Evolutionary conservation across 2,888 invertebrate species (phyloP).

Genomic region (Alcis repandata): DNA sequence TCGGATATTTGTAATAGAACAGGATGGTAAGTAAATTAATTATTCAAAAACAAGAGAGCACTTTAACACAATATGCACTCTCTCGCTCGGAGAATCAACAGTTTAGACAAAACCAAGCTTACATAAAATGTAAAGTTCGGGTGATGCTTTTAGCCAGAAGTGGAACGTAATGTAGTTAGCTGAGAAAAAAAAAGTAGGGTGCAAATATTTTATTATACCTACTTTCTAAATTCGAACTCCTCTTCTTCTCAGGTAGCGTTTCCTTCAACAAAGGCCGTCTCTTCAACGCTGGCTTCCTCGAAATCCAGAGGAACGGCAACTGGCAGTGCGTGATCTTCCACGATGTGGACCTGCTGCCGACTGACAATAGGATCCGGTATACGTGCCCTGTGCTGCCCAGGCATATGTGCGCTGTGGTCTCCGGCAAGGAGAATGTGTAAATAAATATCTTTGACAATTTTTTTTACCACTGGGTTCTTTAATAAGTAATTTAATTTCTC

Average conservation of each 20-base stretch:
- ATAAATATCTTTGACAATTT: constrained; percentile 15
- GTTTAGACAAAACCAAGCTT: too few species aligned
- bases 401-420: constrained; percentile 91
- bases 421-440: constrained; percentile 50
- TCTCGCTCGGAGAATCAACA: too few species aligned
- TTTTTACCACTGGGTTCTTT: too few species aligned
- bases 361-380: constrained; percentile 95
- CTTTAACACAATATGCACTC: too few species aligned
- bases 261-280: constrained; percentile 96
- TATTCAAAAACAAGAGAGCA: too few species aligned
- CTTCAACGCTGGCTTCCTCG: constrained; percentile 96
- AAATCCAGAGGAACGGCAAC: constrained; percentile 89
- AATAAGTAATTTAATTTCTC: too few species aligned
- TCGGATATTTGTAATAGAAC: constrained; percentile 93
- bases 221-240: neutral
- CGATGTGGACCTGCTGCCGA: constrained; percentile 96
- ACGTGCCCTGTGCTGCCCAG: constrained; percentile 94
- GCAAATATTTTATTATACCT: too few species aligned
- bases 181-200: too few species aligned
- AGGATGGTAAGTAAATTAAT: constrained; percentile 86
- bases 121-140: too few species aligned
- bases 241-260: constrained; percentile 48
- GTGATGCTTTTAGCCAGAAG: too few species aligned
- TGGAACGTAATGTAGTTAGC: too few species aligned
- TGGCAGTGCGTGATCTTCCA: constrained; percentile 97